phyloP scores from a whole-genome alignment of 2,888 invertebrate genomes.

The Cheilosia impressa region DNA sequence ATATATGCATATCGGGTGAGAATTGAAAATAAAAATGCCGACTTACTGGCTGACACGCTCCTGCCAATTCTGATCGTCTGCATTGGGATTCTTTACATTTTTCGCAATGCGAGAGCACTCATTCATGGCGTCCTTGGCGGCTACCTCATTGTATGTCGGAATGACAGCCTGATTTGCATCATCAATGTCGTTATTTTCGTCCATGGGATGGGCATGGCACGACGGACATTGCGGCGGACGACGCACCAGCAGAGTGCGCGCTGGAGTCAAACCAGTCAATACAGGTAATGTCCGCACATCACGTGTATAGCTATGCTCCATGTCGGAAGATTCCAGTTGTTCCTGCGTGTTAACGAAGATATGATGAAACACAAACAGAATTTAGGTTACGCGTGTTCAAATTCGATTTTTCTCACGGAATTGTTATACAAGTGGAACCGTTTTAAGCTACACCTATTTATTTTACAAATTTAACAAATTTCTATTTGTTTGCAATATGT shows the following conservation, averaged over 20 bases:
- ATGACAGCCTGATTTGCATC: conserved; percentile 82
- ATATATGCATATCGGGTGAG: conserved; percentile 12
- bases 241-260: conserved; percentile 81
- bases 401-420: conserved; percentile 17
- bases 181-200: conserved; percentile 84
- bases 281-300: conserved; percentile 82
- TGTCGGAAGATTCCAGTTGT: conserved; percentile 76
- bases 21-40: background rate
- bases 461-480: conserved; percentile 15
- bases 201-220: conserved; percentile 82
- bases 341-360: conserved; percentile 36
- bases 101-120: conserved; percentile 88
- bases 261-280: conserved; percentile 80
- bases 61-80: conserved; percentile 88
- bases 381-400: conserved; percentile 27
- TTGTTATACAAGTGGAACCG: background rate
- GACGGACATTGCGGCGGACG: conserved; percentile 82
- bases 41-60: conserved; percentile 87
- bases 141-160: conserved; percentile 86
- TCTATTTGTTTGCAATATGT: background rate
- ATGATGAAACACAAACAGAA: conserved; percentile 1
- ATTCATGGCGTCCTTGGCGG: conserved; percentile 87
- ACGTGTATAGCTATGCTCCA: conserved; percentile 90
- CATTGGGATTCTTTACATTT: conserved; percentile 85
- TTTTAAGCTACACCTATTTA: conserved; percentile 5